Evolutionary conservation across 2,797 vertebrate species (phyloP).

Genomic region (Sebastes dallii): DNA sequence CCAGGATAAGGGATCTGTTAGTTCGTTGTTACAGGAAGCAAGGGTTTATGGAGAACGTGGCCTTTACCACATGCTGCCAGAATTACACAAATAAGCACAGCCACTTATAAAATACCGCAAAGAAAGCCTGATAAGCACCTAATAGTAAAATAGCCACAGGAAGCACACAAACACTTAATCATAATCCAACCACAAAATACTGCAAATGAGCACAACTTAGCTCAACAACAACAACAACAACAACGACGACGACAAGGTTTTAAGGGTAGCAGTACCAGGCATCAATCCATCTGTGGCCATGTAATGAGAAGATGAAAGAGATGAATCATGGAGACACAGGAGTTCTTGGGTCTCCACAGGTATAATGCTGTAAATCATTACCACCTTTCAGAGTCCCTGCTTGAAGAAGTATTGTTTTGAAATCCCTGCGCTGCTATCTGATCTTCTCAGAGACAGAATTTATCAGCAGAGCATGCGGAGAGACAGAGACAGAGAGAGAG

Average conservation of each 20-base stretch:
- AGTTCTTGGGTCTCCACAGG: conserved; percentile 60
- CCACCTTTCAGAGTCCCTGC: conserved; percentile 61
- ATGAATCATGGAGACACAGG: conserved; percentile 68
- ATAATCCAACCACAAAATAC: conserved; percentile 40
- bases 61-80: conserved; percentile 14
- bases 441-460: conserved; percentile 63
- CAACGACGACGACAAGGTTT: conserved; percentile 42
- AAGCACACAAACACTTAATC: conserved; percentile 47
- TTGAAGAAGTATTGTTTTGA: conserved; percentile 71
- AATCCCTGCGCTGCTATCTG: conserved; percentile 75
- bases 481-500: conserved; percentile 5
- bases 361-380: conserved; percentile 76
- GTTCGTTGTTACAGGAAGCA: conserved; percentile 40
- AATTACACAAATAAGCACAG: conserved; percentile 38
- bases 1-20: conserved; percentile 19
- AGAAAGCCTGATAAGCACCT: conserved; percentile 37
- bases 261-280: conserved; percentile 45
- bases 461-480: conserved; percentile 47
- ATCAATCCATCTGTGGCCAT: conserved; percentile 62
- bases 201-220: conserved; percentile 52
- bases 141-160: conserved; percentile 53
- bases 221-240: conserved; percentile 32
- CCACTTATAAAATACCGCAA: conserved; percentile 40
- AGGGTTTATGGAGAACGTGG: conserved; percentile 38
- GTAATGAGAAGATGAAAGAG: conserved; percentile 73